These are phyloP conservation scores for Aphaenogaster rudis DNA, from an alignment of 1,140 invertebrate genomes.

Conservation along the genomic window DNA sequence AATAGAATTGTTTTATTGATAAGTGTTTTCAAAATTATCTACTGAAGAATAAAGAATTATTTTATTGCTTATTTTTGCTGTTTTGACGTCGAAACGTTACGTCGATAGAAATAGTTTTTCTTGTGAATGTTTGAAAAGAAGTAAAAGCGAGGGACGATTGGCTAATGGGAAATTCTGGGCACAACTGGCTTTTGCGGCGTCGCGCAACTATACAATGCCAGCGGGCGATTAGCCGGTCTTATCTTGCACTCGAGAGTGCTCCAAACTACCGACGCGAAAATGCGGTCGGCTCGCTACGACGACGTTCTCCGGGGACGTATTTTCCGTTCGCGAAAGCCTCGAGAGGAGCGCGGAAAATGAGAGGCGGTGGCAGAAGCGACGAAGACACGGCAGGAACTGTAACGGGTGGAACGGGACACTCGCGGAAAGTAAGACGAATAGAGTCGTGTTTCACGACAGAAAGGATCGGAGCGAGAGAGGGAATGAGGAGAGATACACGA, in stretches of 20 bases:
- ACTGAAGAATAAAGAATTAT: neutral
- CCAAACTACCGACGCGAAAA: constrained; percentile 54
- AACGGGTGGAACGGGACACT: neutral
- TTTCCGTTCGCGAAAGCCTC: constrained; percentile 39
- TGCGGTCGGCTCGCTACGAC: constrained; percentile 37
- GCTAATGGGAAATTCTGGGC: constrained; percentile 33
- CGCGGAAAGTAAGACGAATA: constrained; percentile 67
- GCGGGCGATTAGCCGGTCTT: constrained; percentile 54
- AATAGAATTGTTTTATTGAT: neutral
- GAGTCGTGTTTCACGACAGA: constrained; percentile 67
- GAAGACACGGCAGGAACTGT: constrained; percentile 33
- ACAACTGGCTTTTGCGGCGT: constrained; percentile 36
- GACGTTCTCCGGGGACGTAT: constrained; percentile 45
- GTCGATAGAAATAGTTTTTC: constrained; percentile 4
- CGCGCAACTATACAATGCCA: constrained; percentile 35
- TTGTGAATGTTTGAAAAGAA: neutral
- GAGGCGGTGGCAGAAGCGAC: constrained; percentile 10
- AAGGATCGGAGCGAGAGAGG: constrained; percentile 33
- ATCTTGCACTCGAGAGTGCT: constrained; percentile 54
- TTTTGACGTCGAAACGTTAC: neutral
- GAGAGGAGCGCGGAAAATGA: constrained; percentile 39
- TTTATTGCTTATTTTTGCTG: neutral
- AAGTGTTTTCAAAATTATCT: neutral
- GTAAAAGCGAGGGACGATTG: neutral
- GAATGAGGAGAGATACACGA: constrained; percentile 25